Evolutionary conservation across 1,140 invertebrate species (phyloP).

Genomic region (Lepidurus apus): DNA sequence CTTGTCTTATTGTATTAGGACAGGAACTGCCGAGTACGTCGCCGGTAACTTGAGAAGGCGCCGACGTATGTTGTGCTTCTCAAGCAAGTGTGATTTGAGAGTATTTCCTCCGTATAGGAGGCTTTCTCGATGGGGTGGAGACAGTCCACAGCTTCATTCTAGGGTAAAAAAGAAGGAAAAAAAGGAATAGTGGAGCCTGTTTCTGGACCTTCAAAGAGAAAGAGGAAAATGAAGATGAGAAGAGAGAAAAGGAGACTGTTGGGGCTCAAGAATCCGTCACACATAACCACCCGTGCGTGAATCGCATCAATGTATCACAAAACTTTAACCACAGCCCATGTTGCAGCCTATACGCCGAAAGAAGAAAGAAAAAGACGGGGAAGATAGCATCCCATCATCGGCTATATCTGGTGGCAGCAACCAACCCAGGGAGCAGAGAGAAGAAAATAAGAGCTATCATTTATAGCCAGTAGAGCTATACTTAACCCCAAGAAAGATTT

Average conservation of each 20-base stretch:
- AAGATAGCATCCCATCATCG: background rate
- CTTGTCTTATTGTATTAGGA: background rate
- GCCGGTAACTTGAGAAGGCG: background rate
- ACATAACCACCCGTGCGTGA: slow-evolving; percentile 7
- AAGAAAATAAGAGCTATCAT: background rate
- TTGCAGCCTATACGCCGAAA: background rate
- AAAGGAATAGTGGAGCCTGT: background rate
- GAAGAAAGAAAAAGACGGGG: background rate
- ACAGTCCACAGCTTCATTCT: too few species aligned
- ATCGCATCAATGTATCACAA: slow-evolving; percentile 2
- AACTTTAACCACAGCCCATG: slow-evolving; percentile 9
- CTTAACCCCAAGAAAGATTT: too few species aligned
- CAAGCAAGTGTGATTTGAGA: background rate
- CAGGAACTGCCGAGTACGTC: background rate
- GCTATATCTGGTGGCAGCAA: background rate
- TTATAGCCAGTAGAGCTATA: background rate
- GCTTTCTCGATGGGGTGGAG: background rate
- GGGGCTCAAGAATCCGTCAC: background rate
- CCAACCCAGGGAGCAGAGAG: background rate
- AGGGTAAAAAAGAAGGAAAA: background rate
- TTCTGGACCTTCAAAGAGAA: background rate
- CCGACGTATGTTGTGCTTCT: background rate
- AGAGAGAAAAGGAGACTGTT: background rate
- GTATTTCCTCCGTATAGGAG: background rate
- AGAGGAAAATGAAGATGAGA: background rate